Base-by-base conservation (phyloP, 2,797 vertebrate species). In the Rhinichthys osculus region DNA sequence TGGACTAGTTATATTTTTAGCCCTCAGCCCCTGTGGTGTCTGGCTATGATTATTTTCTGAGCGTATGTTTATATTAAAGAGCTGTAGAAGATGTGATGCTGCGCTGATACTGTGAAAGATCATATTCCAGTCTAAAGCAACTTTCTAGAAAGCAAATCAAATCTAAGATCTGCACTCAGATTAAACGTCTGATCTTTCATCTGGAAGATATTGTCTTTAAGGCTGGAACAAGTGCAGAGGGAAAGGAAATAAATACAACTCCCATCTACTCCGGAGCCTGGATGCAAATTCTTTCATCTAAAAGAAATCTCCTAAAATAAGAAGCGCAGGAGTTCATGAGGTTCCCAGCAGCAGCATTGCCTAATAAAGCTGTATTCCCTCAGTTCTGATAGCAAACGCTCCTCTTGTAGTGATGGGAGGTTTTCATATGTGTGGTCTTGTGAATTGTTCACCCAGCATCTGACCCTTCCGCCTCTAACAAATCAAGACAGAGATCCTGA, bases 391-490 rank as follows among this genome's bases (percentile, higher is more conserved):
- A 19, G 35, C 44, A 67, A 44, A 64, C 16, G 59, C 77, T 79
- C 35, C 59, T 64, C n/a, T 44, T 64, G 21, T 69, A 80, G 11
- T 2, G 19, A 10, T 10, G 62, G 78, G 38, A 82, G 52, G 70
- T 23, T 44, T 81, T 59, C 11, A 8, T 33, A n/a, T 1, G 69
- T 44, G 67, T 59, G 80, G 52, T 82, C 81, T 72, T 82, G 52
- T 33, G 54, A 82, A 73, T 73, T 62, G 38, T 80, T 64, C 59
- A n/a, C 21, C 74, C 19, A 7, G 3, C 42, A 27, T 80, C 27
- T 70, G 33, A 70, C 47, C 33, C 13, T 52, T 69, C 7, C 7
- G 19, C 21, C 30, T 80, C 57, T 1, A 64, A 67, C 40, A 81
- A 54, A 21, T 81, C 80, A 42, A 27, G 33, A 52, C 35, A 9